Base-by-base conservation (phyloP, 2,888 invertebrate species). In the Quadroppia sp. region DNA sequence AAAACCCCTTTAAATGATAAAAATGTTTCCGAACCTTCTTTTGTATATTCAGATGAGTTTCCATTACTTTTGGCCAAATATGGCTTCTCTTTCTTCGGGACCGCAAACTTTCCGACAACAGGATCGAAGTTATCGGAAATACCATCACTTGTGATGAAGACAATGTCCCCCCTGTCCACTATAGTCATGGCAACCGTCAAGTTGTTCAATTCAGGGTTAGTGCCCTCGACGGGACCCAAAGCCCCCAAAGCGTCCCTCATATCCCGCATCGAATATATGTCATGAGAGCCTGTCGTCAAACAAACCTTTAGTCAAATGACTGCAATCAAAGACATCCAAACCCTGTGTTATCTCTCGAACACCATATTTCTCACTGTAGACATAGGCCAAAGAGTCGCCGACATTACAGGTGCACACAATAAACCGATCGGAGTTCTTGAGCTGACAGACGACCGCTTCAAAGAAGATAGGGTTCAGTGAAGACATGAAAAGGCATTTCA, bases 51-150 rank as follows among this genome's bases (percentile, higher is more conserved):
- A 40, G 23, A 25, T 9, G 36, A 32, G 13, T 28, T 11, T 32
- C 32, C 53, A 1, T 71, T 71, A 2, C n/a, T 20, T 45, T 40
- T 36, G 20, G 30, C 13, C 40, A 32, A 77, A 77, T 30, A 77
- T 86, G 75, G 45, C 40, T 76, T 75, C 50, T 77, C 77, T 74
- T 79, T 79, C 71, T 77, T 78, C 2, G 82, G 80, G 59, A 85
- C 80, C 6, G 92, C 90, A 80, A 92, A 91, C 83, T 90, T 91
- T 36, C 92, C 92, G 74, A 94, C 92, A 40, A 93, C 92, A 0
- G 93, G 93, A 83, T 94, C 93, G 80, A 92, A 91, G 82, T 94
- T 94, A 81, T 94, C 93, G 7, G 91, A 91, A 42, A 94, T 87
- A 9, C 93, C 93, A 80, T 94, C 93, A n/a, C 90, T 91, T 0